Evolutionary conservation across 2,888 invertebrate species (phyloP).

Genomic region (Cremastinae sp.): DNA sequence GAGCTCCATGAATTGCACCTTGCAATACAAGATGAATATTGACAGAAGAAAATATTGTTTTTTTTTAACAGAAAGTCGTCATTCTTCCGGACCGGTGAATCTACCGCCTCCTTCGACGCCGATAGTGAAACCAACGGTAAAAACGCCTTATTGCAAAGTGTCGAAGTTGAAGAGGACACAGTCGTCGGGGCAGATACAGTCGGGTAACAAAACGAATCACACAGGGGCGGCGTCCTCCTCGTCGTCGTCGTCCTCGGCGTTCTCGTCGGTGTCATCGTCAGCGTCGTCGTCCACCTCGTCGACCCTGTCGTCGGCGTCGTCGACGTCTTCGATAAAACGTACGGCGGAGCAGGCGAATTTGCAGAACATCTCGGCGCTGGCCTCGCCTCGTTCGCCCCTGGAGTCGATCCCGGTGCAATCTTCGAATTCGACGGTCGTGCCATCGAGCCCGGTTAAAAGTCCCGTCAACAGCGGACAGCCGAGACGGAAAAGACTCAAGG

Average conservation of each 20-base stretch:
- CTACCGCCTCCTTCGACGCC: conserved; percentile 76
- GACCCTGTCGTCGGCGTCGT: conserved; percentile 40
- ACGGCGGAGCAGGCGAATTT: conserved; percentile 68
- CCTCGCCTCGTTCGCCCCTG: conserved; percentile 76
- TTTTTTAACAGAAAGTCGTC: conserved; percentile 74
- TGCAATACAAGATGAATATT: too few relatives aligned
- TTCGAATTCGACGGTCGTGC: conserved; percentile 55
- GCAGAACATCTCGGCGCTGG: conserved; percentile 69
- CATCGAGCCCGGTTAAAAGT: conserved; percentile 75
- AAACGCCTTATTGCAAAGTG: conserved; percentile 78
- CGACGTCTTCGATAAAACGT: conserved; percentile 71
- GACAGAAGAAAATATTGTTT: neutral
- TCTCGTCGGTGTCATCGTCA: conserved; percentile 36
- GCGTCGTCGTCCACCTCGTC: conserved; percentile 41
- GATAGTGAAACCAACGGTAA: conserved; percentile 71
- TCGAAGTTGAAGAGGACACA: conserved; percentile 77
- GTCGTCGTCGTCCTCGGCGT: conserved; percentile 21
- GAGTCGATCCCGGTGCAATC: conserved; percentile 72
- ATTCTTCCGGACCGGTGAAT: conserved; percentile 75
- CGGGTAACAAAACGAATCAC: conserved; percentile 58
- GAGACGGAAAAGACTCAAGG: conserved; percentile 77
- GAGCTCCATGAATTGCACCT: too few relatives aligned
- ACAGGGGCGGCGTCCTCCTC: conserved; percentile 50
- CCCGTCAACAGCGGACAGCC: conserved; percentile 72
- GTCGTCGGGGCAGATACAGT: conserved; percentile 65